Percentiles rank a stretch among this genome's conserved stretches.
These are phyloP conservation scores for Brachyalestes nurse DNA, from an alignment of 2,797 vertebrate species.

Conservation along the genomic window DNA sequence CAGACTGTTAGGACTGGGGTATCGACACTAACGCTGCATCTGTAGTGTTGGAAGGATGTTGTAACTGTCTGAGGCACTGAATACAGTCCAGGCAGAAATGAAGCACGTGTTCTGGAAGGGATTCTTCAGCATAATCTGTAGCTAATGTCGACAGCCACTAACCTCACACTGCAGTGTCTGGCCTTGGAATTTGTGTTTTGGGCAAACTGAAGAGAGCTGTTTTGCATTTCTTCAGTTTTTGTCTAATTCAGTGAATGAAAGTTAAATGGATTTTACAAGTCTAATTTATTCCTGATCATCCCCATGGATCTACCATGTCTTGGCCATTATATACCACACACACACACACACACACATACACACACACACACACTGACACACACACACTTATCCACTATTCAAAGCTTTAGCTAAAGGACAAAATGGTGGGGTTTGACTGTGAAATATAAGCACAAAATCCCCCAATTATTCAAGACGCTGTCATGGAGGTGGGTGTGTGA, in stretches of 20 bases:
- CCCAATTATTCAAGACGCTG: background rate
- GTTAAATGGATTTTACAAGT: background rate
- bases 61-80: background rate
- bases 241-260: background rate
- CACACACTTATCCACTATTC: constrained; percentile 14
- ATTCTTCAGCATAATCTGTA: background rate
- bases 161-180: background rate
- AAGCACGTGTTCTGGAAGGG: background rate
- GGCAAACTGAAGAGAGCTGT: constrained; percentile 4
- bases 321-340: background rate
- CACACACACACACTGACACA: background rate
- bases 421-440: constrained; percentile 24
- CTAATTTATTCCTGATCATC: background rate
- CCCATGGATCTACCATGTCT: background rate
- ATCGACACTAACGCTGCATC: background rate
- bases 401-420: constrained; percentile 27
- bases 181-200: background rate
- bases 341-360: constrained; percentile 9
- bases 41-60: background rate
- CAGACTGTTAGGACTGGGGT: too few relatives aligned
- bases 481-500: background rate
- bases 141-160: background rate
- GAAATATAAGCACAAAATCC: constrained; percentile 9
- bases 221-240: constrained; percentile 3
- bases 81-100: background rate